phyloP scores from a whole-genome alignment of 2,113 vertebrate genomes.

The Indicator indicator region DNA sequence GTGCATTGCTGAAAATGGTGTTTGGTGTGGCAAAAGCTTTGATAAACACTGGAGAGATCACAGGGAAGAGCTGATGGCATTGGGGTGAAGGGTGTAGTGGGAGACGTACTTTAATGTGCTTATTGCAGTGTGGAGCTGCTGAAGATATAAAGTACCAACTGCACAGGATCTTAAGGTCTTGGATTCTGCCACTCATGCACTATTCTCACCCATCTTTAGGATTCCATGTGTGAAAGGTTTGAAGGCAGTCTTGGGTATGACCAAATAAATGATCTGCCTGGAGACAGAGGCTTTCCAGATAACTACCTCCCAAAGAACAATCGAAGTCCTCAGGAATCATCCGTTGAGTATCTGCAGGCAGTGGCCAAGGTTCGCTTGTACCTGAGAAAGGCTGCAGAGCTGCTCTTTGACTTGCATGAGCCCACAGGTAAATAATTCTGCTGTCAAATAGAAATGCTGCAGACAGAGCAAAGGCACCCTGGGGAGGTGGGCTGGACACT shows the following conservation, averaged over 20 bases:
- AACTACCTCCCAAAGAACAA: neutral
- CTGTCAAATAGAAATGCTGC: neutral
- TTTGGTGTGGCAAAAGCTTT: neutral
- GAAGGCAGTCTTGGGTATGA: conserved; percentile 63
- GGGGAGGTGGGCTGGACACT: neutral
- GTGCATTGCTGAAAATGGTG: neutral
- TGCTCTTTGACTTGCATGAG: conserved; percentile 67
- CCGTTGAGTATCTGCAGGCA: conserved; percentile 83
- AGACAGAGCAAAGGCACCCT: neutral
- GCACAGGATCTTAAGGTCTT: neutral
- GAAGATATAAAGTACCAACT: neutral
- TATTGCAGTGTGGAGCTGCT: neutral
- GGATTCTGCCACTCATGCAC: neutral
- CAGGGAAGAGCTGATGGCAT: neutral
- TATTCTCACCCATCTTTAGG: conserved; percentile 67
- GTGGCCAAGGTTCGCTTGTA: conserved; percentile 84
- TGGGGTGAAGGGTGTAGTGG: neutral
- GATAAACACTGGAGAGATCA: neutral
- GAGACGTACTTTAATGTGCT: neutral
- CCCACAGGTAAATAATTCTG: neutral
- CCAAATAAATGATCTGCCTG: conserved; percentile 18
- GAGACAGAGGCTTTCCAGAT: conserved; percentile 71
- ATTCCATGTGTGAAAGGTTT: conserved; percentile 86
- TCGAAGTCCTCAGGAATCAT: neutral
- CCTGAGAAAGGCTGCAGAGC: conserved; percentile 79